Base-by-base conservation (phyloP, 2,113 vertebrate genomes). In the Papio anubis region DNA sequence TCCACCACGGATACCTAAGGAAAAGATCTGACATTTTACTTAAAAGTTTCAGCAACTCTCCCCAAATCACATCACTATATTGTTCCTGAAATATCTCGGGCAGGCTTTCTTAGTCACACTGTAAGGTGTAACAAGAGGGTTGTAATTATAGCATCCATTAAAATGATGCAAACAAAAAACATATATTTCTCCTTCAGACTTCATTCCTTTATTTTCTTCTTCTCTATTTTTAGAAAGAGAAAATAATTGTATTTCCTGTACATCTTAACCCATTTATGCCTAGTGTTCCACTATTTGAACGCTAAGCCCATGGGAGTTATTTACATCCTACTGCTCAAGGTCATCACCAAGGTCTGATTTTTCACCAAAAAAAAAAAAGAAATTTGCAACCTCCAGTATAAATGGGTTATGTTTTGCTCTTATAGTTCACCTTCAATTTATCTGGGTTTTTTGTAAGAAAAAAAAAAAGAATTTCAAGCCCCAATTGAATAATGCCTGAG, bases 91-190 rank as follows among this genome's bases (percentile, higher is more conserved):
- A 32, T 30, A 12, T 16, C 66, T n/a, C 45, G 3, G 55, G 61
- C 45, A 57, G 82, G 73, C 17, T 13, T 23, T 59, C n/a, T 7
- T 5, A 1, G 8, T 20, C 52, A n/a, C 6, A 0, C 2, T 3
- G 3, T 0, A 1, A 10, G 57, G 1, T 16, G 0, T 14, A n/a
- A 32, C 43, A 43, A 0, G 0, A 10, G 27, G 48, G 32, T 2
- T 50, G 4, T 38, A 16, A 55, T 30, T 3, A 61, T 5, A 18
- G 3, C 1, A 5, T 4, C 55, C 40, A 0, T 27, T 59, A 38
- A 55, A 88, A 70, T 2, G 35, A 6, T 8, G 38, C 27, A 2
- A 3, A 48, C 8, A 14, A 21, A 38, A 48, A 38, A 20, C 1
- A 8, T 10, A 1, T 10, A 6, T 40, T 59, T n/a, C 23, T 73